Conservation (phyloP, 2,113 vertebrate species). For the Gobius niger region DNA sequence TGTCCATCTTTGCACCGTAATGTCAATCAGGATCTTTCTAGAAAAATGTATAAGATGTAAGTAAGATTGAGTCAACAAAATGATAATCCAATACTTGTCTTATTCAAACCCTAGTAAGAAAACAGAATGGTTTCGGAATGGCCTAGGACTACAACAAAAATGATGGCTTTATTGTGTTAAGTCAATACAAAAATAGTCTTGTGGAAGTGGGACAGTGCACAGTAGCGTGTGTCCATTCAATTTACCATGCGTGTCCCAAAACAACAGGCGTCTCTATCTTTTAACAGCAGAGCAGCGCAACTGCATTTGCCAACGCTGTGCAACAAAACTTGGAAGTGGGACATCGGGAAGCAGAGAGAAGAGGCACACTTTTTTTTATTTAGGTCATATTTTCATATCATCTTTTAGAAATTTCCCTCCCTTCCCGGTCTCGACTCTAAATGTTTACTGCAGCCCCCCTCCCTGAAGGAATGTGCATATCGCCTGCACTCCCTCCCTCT, state of each 20-base stretch:
- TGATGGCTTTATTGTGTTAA: not conserved
- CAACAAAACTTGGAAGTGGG: slow-evolving; percentile 33
- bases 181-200: not conserved
- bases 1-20: too few species aligned
- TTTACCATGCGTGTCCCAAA: slow-evolving; percentile 45
- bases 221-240: slow-evolving; percentile 15
- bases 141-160: not conserved
- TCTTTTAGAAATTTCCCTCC: slow-evolving; percentile 43
- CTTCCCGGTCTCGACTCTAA: slow-evolving; percentile 12
- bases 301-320: slow-evolving; percentile 29
- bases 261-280: slow-evolving; percentile 60
- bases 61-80: too few species aligned
- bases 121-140: too few species aligned
- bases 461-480: slow-evolving; percentile 42
- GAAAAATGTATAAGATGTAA: too few species aligned
- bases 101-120: too few species aligned
- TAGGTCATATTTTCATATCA: slow-evolving; percentile 62
- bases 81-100: too few species aligned
- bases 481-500: slow-evolving; percentile 37
- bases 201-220: slow-evolving; percentile 27
- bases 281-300: slow-evolving; percentile 49
- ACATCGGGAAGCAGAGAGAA: slow-evolving; percentile 24
- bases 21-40: too few species aligned
- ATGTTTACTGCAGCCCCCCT: slow-evolving; percentile 46
- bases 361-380: slow-evolving; percentile 53